Evolutionary conservation across 2,113 vertebrate genomes (phyloP), one percentile per base, ranked within the genome.

Genomic region (Amblyopsis rosae): DNA sequence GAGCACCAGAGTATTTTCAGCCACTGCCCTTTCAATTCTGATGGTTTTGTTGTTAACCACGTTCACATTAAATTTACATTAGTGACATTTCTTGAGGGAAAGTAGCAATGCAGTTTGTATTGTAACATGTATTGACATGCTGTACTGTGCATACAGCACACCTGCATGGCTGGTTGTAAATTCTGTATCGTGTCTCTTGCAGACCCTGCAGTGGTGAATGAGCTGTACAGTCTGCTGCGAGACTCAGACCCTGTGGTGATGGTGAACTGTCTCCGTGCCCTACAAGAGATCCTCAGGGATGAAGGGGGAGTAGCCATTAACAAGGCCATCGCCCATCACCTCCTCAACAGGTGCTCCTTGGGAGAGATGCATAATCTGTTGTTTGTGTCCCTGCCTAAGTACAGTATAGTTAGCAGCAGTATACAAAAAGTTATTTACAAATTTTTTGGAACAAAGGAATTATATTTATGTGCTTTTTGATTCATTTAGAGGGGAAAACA

Each of bases 271-370:
- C 92, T 99, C 72, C 92, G 96, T 68, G 95, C 97, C 10, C 90
- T 99, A 63, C 96, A 99, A 77, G 97, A 99, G 84, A 96, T 99
- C 68, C 80, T 99, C 69, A 95, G 92, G 77, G 91, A 93, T 15
- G 98, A 99, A 78, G 96, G 96, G 65, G 98, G 97, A 16, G 94
- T 99, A 17, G 95, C 97, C 62, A 97, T 99, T 70, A 99, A 99
- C 90, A 98, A 97, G 69, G 95, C 96, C 55, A 98, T 99, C 26
- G 94, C 98, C 12, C 97, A 98, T 78, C 96, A 99, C 83, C 96
- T 99, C 49, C 93, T 99, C 72, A 99, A 98, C 92, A 95, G 96
- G 98, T 99, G 65, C 6, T 41, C 5, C n/a, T 10, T 48, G 45
- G 48, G 59, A 48, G 35, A 5, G 19, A 3, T 57, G 11, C 56